A percentile compares a stretch with the other conserved stretches of the same genome.
Conservation (phyloP, 2,888 invertebrate genomes). For the Pollenia angustigena region DNA sequence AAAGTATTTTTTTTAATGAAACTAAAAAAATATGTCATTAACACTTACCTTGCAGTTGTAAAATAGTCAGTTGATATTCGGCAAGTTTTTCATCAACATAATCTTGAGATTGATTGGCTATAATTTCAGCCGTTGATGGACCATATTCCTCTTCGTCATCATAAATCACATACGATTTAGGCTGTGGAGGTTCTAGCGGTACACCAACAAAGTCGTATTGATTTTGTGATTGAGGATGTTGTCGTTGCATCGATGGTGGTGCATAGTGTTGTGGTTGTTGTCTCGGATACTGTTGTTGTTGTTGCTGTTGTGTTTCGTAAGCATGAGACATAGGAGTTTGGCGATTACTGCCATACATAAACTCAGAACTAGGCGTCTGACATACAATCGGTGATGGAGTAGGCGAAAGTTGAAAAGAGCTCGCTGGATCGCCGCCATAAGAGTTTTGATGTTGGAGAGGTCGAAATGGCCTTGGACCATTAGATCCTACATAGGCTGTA, state of each 20-base stretch:
- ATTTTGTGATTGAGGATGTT: conserved; percentile 83
- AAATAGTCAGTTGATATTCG: conserved; percentile 96
- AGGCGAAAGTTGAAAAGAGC: conserved; percentile 85
- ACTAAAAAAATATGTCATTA: neutral
- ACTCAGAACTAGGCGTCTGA: conserved; percentile 86
- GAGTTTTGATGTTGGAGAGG: conserved; percentile 84
- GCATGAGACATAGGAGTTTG: conserved; percentile 84
- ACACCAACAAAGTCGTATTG: conserved; percentile 87
- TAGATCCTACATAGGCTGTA: conserved; percentile 68
- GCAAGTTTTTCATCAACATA: conserved; percentile 97
- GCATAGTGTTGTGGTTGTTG: conserved; percentile 77
- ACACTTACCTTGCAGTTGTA: conserved; percentile 92
- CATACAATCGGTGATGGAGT: conserved; percentile 87
- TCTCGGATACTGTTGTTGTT: conserved; percentile 81
- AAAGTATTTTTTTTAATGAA: too few species aligned
- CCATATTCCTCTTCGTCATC: conserved; percentile 91
- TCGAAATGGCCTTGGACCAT: conserved; percentile 84
- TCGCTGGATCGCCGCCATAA: conserved; percentile 79
- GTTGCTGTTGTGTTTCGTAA: conserved; percentile 80
- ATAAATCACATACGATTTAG: conserved; percentile 86
- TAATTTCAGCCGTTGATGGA: conserved; percentile 95
- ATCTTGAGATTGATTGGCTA: conserved; percentile 96
- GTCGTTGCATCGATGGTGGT: conserved; percentile 80
- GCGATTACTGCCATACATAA: conserved; percentile 86
- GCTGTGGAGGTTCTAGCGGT: conserved; percentile 90